Percentiles rank a stretch among this genome's conserved stretches.
Evolutionary conservation across 2,113 vertebrate species (phyloP).

Genomic region (Dunckerocampus dactyliophorus): DNA sequence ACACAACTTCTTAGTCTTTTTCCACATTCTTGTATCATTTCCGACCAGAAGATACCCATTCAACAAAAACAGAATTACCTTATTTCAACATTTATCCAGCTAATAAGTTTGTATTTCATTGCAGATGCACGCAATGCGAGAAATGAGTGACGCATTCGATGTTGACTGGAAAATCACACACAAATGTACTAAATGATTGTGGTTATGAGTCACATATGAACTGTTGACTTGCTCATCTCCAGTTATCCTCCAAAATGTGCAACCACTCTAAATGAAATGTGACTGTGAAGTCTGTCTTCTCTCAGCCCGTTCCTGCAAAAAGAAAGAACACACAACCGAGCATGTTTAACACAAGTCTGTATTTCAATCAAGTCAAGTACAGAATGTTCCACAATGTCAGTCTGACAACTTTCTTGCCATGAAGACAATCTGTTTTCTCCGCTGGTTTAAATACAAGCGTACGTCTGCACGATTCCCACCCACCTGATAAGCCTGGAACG

Average conservation of each 20-base stretch:
- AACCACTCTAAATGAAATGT: slow-evolving; percentile 21
- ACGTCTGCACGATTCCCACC: slow-evolving; percentile 6
- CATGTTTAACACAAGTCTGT: slow-evolving; percentile 4
- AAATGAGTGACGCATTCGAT: neutral
- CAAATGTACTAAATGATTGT: slow-evolving; percentile 4
- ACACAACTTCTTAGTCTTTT: neutral
- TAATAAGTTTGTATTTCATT: too few species aligned
- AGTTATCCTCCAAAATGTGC: slow-evolving; percentile 19
- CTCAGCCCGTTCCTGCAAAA: neutral
- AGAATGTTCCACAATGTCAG: neutral
- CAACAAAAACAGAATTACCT: neutral
- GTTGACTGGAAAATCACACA: slow-evolving; percentile 1
- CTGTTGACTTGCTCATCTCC: slow-evolving; percentile 5
- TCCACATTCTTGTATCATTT: neutral
- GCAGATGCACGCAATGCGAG: too few species aligned
- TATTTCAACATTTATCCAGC: too few species aligned
- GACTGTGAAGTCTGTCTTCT: neutral
- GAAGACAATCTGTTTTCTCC: slow-evolving; percentile 1
- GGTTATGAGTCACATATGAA: slow-evolving; percentile 9
- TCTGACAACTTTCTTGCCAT: slow-evolving; percentile 7
- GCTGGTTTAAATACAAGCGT: neutral
- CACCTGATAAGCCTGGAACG: slow-evolving; percentile 4
- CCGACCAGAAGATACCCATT: neutral
- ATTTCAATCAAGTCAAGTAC: slow-evolving; percentile 7
- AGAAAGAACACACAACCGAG: neutral